Evolutionary conservation across 2,888 invertebrate genomes (phyloP), one percentile per base, ranked within the genome.

Genomic region (Chrysolina americana): DNA sequence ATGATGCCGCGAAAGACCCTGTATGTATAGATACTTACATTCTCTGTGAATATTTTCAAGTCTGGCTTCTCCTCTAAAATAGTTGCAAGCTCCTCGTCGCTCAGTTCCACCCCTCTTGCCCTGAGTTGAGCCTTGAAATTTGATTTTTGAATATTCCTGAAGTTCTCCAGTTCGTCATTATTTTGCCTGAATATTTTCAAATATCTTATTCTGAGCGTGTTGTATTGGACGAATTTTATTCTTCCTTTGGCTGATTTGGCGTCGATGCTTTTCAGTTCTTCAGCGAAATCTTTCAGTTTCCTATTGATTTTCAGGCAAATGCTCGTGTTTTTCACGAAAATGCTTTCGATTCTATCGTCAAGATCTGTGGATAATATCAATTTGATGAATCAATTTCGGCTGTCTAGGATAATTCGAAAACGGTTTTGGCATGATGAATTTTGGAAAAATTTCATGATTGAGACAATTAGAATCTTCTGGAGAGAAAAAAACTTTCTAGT

Each of bases 121-220:
- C 86, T 86, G 80, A 91, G 88, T 85, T 93, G 92, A 48, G 90
- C 89, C 63, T 89, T 89, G 81, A 92, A 89, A 79, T 92, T 87
- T 5, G 86, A 84, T 76, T 89, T 89, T 83, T 90, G 91, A 79
- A 89, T 87, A 80, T 89, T 89, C 73, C 89, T 89, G 28, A 23
- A 90, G 78, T 87, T 87, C 77, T 89, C 86, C 78, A 93, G 88
- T 78, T 89, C 89, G 68, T 83, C 85, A 84, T 90, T 90, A 81
- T 92, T 92, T 15, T 87, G 85, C 66, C 83, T 82, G 80, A 92
- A 90, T 75, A 89, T 89, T 78, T 89, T 89, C 9, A 89, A 86
- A 83, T 89, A 90, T 68, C 89, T 86, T 79, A 86, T 87, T 77
- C 88, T 86, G 85, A 89, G 88, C 71, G 89, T 89, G 73, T 86